Evolutionary conservation across 2,797 vertebrate genomes (phyloP).

Genomic region (Picus viridis): DNA sequence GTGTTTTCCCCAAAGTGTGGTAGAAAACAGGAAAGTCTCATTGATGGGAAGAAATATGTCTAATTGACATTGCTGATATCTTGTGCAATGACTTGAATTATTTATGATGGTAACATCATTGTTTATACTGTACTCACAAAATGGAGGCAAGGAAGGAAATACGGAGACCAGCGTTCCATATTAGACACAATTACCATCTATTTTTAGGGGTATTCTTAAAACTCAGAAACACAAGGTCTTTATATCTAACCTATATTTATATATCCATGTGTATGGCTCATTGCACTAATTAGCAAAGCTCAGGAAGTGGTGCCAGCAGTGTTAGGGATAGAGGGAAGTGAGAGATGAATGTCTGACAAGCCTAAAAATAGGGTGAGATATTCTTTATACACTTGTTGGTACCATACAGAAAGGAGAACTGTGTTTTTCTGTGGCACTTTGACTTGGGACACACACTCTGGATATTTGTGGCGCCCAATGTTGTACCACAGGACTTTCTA

Average conservation of each 20-base stretch:
- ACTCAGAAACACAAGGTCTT: slow-evolving; percentile 29
- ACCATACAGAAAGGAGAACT: not conserved
- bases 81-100: slow-evolving; percentile 20
- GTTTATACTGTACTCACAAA: slow-evolving; percentile 34
- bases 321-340: slow-evolving; percentile 14
- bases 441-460: not conserved
- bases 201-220: slow-evolving; percentile 55
- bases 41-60: slow-evolving; percentile 2
- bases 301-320: slow-evolving; percentile 51
- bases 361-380: slow-evolving; percentile 24
- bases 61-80: slow-evolving; percentile 30
- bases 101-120: slow-evolving; percentile 48
- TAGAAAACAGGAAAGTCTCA: slow-evolving; percentile 42
- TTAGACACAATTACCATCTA: slow-evolving; percentile 26
- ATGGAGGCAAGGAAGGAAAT: slow-evolving; percentile 59
- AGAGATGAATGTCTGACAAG: slow-evolving; percentile 1
- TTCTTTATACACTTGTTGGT: not conserved
- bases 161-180: not conserved
- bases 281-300: slow-evolving; percentile 24
- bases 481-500: not conserved
- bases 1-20: not conserved
- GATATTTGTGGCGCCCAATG: not conserved
- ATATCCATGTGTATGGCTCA: slow-evolving; percentile 35
- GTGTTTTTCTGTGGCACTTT: not conserved
- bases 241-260: slow-evolving; percentile 54